These are phyloP conservation scores for Numenius phaeopus DNA, from an alignment of 2,797 vertebrate genomes.

Conservation along the genomic window DNA sequence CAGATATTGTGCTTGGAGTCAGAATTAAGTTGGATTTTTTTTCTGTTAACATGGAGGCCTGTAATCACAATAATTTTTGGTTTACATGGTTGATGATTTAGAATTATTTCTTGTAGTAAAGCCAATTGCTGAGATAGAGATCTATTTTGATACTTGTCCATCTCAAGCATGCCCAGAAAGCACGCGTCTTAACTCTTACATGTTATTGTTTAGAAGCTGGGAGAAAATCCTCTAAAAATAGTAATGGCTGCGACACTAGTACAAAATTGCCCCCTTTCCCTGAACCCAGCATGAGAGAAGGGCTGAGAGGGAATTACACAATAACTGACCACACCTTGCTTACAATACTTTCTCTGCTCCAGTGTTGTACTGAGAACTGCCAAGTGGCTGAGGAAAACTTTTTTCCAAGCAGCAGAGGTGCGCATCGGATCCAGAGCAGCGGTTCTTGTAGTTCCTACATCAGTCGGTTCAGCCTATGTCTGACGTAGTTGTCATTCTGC, in stretches of 20 bases:
- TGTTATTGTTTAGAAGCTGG: not conserved
- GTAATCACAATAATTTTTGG: not conserved
- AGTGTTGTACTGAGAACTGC: not conserved
- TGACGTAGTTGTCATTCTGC: not conserved
- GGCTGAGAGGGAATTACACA: not conserved
- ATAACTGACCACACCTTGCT: not conserved
- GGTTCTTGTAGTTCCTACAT: not conserved
- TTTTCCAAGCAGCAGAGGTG: not conserved
- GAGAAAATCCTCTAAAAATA: not conserved
- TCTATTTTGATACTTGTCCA: not conserved
- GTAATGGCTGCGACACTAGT: not conserved
- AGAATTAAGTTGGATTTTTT: not conserved
- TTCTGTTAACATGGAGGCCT: not conserved
- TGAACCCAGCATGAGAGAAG: not conserved
- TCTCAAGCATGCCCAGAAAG: not conserved
- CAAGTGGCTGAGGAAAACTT: not conserved
- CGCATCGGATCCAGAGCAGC: not conserved
- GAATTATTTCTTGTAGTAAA: not conserved
- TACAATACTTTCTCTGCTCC: not conserved
- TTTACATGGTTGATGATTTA: not conserved
- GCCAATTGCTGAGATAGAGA: not conserved
- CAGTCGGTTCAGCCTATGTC: not conserved
- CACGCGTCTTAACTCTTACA: not conserved
- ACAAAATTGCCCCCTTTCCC: not conserved
- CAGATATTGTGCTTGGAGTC: not conserved